Conservation (phyloP, 2,888 invertebrate species). For the Anorthoa munda region DNA sequence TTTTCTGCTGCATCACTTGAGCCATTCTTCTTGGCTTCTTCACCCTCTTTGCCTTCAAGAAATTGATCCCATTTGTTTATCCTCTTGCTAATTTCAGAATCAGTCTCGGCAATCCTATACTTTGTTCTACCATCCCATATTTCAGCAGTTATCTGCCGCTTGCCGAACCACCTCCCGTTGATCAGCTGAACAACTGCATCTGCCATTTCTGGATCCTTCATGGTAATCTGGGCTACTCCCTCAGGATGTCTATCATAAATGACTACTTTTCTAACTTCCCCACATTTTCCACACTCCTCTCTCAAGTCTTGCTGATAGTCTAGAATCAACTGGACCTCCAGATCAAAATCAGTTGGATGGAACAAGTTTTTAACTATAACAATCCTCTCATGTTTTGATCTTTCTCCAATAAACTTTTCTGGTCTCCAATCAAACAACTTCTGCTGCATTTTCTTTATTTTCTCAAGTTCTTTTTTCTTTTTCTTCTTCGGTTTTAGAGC, state of each 20-base stretch:
- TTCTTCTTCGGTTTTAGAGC: conserved; percentile 97
- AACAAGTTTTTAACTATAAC: conserved; percentile 99
- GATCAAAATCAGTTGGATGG: conserved; percentile 96
- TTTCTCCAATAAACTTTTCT: conserved; percentile 96
- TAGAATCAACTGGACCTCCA: conserved; percentile 96
- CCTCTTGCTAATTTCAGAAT: conserved; percentile 95
- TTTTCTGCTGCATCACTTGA: conserved; percentile 24
- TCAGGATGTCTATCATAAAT: conserved; percentile 98
- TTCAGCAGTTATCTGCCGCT: conserved; percentile 95
- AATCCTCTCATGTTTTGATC: conserved; percentile 96
- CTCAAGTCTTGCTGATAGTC: conserved; percentile 98
- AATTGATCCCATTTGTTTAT: conserved; percentile 97
- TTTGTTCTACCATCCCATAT: conserved; percentile 99
- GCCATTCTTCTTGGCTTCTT: conserved; percentile 45
- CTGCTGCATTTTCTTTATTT: conserved; percentile 97
- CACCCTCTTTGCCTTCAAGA: conserved; percentile 92
- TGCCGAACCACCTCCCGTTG: conserved; percentile 97
- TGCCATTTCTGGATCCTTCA: conserved; percentile 97
- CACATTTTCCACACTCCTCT: conserved; percentile 97
- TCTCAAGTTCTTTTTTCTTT: conserved; percentile 97
- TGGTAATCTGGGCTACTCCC: conserved; percentile 98
- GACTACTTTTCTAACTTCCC: conserved; percentile 97
- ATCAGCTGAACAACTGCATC: conserved; percentile 97
- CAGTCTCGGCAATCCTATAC: conserved; percentile 97
- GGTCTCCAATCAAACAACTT: conserved; percentile 99